These are phyloP conservation scores for Scaptomyza caliginosa DNA, from an alignment of 2,888 invertebrate species.

Conservation along the genomic window DNA sequence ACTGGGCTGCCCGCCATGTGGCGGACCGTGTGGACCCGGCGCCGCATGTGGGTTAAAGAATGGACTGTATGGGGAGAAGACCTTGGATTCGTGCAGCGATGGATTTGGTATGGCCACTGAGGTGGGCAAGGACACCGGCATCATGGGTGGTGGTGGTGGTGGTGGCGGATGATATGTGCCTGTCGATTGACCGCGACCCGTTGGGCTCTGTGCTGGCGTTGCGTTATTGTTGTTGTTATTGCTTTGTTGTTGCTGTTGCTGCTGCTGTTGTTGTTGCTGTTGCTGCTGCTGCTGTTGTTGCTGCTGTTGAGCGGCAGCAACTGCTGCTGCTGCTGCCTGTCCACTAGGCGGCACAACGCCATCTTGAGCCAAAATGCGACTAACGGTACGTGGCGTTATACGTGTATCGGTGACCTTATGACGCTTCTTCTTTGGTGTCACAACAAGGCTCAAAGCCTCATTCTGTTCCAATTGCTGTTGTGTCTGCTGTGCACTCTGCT, in stretches of 20 bases:
- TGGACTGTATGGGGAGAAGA: conserved; percentile 95
- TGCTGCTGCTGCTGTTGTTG: conserved; percentile 55
- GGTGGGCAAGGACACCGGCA: conserved; percentile 95
- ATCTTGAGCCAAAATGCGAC: conserved; percentile 93
- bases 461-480: conserved; percentile 92
- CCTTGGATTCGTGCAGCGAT: conserved; percentile 96
- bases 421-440: conserved; percentile 97
- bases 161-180: conserved; percentile 81
- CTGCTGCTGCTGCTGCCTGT: conserved; percentile 49
- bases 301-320: conserved; percentile 53
- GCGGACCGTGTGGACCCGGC: conserved; percentile 84
- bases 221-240: conserved; percentile 74
- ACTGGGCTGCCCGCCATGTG: conserved; percentile 83
- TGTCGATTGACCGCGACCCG: conserved; percentile 87
- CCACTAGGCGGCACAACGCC: conserved; percentile 87
- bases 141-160: conserved; percentile 91
- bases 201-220: conserved; percentile 86
- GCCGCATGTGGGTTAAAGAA: conserved; percentile 89
- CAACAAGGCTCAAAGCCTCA: conserved; percentile 96
- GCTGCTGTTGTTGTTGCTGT: conserved; percentile 51
- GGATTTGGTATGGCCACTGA: conserved; percentile 98
- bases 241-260: conserved; percentile 70
- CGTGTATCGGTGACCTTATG: conserved; percentile 98
- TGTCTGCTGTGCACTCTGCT: conserved; percentile 86
- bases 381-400: conserved; percentile 95